Percentiles rank a stretch among this genome's conserved stretches.
These are phyloP conservation scores for Penaeus indicus DNA, from an alignment of 1,140 invertebrate genomes.

Conservation along the genomic window DNA sequence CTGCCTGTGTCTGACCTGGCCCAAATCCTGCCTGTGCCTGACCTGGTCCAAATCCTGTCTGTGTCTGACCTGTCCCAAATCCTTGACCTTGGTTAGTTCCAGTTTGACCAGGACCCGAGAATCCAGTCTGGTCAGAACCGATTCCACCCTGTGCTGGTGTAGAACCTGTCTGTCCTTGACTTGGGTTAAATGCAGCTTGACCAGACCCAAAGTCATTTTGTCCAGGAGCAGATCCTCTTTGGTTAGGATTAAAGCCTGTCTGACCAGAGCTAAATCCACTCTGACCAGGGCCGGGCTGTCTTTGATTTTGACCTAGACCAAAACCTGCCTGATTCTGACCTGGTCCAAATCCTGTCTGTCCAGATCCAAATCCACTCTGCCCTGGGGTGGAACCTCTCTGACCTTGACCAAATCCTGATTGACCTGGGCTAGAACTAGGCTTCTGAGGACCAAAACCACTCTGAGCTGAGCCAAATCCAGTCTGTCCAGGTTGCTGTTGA, in stretches of 20 bases:
- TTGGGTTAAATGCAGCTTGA: neutral
- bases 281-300: neutral
- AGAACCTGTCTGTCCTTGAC: constrained; percentile 13
- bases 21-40: neutral
- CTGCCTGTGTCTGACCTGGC: neutral
- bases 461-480: neutral
- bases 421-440: neutral
- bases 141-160: neutral
- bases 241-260: neutral
- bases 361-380: too few relatives aligned
- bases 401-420: neutral
- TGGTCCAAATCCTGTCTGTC: neutral
- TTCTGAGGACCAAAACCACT: neutral
- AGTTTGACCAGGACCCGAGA: too few relatives aligned
- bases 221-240: neutral
- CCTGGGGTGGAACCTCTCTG: neutral
- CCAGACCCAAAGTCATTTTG: neutral
- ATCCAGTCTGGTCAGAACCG: neutral
- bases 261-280: neutral
- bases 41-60: neutral
- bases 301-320: neutral
- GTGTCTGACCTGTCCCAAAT: neutral
- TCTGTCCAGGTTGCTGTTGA: neutral
- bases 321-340: too few relatives aligned
- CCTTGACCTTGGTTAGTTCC: neutral